A percentile compares a stretch with the other conserved stretches of the same genome.
Evolutionary conservation across 2,797 vertebrate species (phyloP).

Genomic region (Anguilla marmorata): DNA sequence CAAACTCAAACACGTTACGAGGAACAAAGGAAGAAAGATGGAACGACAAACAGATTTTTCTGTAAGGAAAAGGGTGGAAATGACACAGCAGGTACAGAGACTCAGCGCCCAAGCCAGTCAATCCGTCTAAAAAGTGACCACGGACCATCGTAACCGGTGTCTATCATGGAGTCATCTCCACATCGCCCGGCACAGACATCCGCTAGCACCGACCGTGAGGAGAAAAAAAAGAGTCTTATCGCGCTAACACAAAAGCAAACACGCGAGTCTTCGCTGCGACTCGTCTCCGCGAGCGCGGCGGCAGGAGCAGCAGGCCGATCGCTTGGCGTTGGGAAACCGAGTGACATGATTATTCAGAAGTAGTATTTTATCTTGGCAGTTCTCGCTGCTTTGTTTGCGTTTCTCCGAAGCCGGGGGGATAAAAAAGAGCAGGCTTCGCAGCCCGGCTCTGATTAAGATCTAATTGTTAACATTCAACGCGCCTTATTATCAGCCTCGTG

Average conservation of each 20-base stretch:
- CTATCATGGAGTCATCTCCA: constrained; percentile 43
- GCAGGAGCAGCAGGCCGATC: constrained; percentile 47
- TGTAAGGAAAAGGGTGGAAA: neutral
- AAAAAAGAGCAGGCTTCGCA: constrained; percentile 85
- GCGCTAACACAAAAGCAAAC: constrained; percentile 69
- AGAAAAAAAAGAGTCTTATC: constrained; percentile 55
- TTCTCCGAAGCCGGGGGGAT: constrained; percentile 83
- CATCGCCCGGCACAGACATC: constrained; percentile 49
- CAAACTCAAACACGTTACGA: neutral
- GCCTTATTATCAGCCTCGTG: constrained; percentile 64
- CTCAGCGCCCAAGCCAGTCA: neutral
- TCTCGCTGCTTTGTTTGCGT: constrained; percentile 81
- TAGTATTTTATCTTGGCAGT: constrained; percentile 76
- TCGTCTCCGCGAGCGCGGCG: constrained; percentile 50
- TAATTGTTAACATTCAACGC: constrained; percentile 83
- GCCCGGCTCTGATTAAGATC: constrained; percentile 90
- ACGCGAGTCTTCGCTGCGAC: constrained; percentile 60
- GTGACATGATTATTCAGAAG: constrained; percentile 69
- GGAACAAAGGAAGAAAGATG: neutral
- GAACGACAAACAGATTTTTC: neutral
- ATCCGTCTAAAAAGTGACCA: neutral
- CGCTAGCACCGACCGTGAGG: constrained; percentile 47
- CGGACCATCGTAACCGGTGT: neutral
- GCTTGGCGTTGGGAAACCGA: constrained; percentile 65
- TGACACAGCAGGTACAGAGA: neutral